Evolutionary conservation across 1,140 invertebrate genomes (phyloP), one percentile per base, ranked within the genome.

Genomic region (Diprion similis): DNA sequence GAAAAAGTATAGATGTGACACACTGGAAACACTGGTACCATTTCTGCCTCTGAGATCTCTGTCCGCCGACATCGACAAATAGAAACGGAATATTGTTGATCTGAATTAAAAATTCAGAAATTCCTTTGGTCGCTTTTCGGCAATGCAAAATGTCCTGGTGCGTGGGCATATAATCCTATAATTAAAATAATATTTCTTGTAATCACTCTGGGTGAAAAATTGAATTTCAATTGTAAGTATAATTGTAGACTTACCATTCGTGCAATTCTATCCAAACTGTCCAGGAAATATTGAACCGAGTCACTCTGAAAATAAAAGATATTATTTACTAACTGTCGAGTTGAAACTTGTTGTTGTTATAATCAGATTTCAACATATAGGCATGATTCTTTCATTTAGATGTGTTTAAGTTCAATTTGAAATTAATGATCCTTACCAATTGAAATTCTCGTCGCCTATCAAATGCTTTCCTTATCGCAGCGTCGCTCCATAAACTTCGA

Each of bases 21-120:
- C 92, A 94, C 79, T 96, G 94, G 88, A 98, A 98, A 88, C 96
- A 98, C 89, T 95, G 95, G 81, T 95, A 95, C 97, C 97, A 98
- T 88, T 98, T 98, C 87, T 96, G 95, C 76, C 96, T 89, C 85
- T 98, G 96, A 68, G 96, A 97, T 82, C 97, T 86, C 87, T 98
- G 97, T 10, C 97, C 97, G 51, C 97, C 96, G 19, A 98, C 96
- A 89, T 97, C 96, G 46, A 97, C 95, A 88, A 97, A 98, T 78
- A 94, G 91, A 88, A 98, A 98, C 74, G 96, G 96, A 80, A 98
- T 94, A 82, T 94, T 94, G 87, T 96, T 94, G 73, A 97, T 96
- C 76, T 92, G 90, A 81, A 98, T 95, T n/a, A 92, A 92, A 87
- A 96, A 96, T 88, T 98, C 96, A 73, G 94, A 94, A 80, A 98